These are phyloP conservation scores for Todiramphus chloris DNA, from an alignment of 2,113 vertebrate species.

Conservation along the genomic window DNA sequence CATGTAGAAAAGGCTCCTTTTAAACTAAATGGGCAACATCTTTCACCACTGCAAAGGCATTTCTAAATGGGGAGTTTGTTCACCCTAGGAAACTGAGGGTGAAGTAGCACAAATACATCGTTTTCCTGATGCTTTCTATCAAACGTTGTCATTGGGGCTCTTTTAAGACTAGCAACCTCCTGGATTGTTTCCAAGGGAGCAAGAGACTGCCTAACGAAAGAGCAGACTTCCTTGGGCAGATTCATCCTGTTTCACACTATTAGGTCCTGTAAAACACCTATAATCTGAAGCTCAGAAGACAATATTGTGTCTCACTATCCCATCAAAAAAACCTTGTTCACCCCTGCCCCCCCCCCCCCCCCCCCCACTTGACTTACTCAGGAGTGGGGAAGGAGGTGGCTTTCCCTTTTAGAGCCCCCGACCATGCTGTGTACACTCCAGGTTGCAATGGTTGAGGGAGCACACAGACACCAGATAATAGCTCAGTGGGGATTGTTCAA, in stretches of 20 bases:
- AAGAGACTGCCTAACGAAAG: not conserved
- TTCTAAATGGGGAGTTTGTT: not conserved
- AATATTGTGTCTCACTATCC: not conserved
- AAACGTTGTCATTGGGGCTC: not conserved
- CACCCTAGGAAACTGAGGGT: not conserved
- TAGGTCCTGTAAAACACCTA: not conserved
- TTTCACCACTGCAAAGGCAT: not conserved
- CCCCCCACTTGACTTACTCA: not conserved
- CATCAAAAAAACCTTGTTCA: not conserved
- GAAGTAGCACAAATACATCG: not conserved
- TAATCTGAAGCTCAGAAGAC: not conserved
- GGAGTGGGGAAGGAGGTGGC: not conserved
- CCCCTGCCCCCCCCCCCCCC: not conserved
- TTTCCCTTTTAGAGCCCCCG: not conserved
- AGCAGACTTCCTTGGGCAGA: not conserved
- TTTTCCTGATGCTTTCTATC: not conserved
- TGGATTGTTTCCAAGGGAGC: not conserved
- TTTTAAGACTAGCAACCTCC: not conserved
- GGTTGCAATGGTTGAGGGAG: not conserved
- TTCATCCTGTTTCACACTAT: not conserved
- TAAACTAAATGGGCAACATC: not conserved
- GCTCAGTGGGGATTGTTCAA: not conserved
- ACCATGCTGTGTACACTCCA: accelerated
- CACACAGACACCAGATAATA: not conserved
- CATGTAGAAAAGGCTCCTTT: not conserved